These are phyloP conservation scores for Ctenodactylus gundi DNA, from an alignment of 2,113 vertebrate genomes.

Conservation along the genomic window DNA sequence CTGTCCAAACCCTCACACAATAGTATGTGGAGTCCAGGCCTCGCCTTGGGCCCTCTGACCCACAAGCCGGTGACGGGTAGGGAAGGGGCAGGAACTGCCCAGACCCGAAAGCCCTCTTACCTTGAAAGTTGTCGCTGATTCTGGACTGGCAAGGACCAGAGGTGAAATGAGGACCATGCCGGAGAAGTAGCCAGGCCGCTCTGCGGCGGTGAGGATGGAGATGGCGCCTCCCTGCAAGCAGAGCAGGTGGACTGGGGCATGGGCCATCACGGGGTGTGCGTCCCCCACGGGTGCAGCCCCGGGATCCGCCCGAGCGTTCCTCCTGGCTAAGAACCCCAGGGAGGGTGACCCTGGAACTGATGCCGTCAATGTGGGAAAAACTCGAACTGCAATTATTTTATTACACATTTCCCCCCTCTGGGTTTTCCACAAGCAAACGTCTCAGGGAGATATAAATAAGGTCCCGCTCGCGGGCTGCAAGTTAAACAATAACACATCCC, in stretches of 20 bases:
- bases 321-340: neutral
- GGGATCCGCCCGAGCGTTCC: no score
- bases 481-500: constrained; percentile 38
- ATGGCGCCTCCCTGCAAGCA: constrained; percentile 94
- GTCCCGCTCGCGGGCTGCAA: constrained; percentile 7
- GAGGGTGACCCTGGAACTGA: neutral
- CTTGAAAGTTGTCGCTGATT: constrained; percentile 96
- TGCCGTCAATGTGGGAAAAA: neutral
- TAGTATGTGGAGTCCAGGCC: neutral
- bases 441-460: neutral
- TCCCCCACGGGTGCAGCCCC: fast-evolving
- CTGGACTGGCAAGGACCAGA: constrained; percentile 92
- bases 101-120: constrained; percentile 76
- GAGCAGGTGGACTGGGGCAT: no score
- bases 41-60: neutral
- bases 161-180: constrained; percentile 94
- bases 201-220: constrained; percentile 91
- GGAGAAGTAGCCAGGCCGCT: constrained; percentile 89
- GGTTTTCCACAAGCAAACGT: neutral
- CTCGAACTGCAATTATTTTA: constrained; percentile 36
- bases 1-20: neutral
- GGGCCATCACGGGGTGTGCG: no score
- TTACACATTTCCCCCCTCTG: neutral
- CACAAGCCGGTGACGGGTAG: neutral
- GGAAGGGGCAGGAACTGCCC: fast-evolving